Base-by-base conservation (phyloP, 2,113 vertebrate genomes). In the Gorsachius goisagi region DNA sequence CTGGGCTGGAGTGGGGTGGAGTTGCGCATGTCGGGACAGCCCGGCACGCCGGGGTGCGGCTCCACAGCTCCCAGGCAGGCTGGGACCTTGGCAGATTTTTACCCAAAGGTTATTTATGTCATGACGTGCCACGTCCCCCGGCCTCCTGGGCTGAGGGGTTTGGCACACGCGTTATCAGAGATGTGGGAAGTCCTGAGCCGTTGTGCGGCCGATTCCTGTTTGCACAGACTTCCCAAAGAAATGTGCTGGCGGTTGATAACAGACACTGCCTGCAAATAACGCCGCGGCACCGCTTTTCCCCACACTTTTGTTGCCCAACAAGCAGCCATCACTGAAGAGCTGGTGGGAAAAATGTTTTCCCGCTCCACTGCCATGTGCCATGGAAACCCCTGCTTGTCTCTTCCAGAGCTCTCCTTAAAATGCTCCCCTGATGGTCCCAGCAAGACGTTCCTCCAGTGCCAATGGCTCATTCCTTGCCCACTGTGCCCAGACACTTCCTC, bases 121-220 rank as follows among this genome's bases (percentile, higher is more conserved):
- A 44, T 2, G 0, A 28, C 0, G 0, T 7, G 67, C 41, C 24
- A 3, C 1, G 44, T 21, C 18, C 60, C 68, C 66, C 0, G 2
- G 3, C 19, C 15, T 76, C 37, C 6, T 2, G 0, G 35, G 55
- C 26, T 3, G 7, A 59, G 72, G 18, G 5, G 44, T 39, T 30
- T 1, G 12, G 75, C 55, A 39, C 53, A 4, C 8, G 19, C 2
- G 2, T 55, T 76, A 47, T n/a, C 6, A 0, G 63, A 71, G 27
- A 39, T 1, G 26, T 15, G 81, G 74, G 26, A 71, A 85, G 47
- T 0, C 73, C 84, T 19, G 63, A 69, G 63, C 78, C 30, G 67
- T 20, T 2, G 6, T 8, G 41, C 0, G 26, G 37, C 9, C 0
- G 1, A 62, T 79, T 96, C 90, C 92, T 7, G 41, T 26, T 21